Percentiles rank a stretch among this genome's conserved stretches.
Evolutionary conservation across 2,113 vertebrate species (phyloP).

Genomic region (Tor tambroides): DNA sequence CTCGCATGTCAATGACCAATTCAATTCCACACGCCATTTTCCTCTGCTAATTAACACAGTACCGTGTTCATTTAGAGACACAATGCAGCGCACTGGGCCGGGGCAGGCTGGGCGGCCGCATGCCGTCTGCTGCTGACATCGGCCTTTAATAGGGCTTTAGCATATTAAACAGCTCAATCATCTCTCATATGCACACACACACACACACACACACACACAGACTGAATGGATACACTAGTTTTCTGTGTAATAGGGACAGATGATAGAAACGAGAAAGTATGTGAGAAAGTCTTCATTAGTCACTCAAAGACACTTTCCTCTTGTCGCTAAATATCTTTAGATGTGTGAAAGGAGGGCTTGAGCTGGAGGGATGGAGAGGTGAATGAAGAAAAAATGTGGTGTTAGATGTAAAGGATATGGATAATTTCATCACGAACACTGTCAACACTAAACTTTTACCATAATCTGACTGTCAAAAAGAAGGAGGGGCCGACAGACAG

Average conservation of each 20-base stretch:
- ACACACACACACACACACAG: constrained; percentile 1
- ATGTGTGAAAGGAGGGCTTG: neutral
- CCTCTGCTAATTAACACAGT: constrained; percentile 72
- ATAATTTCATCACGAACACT: neutral
- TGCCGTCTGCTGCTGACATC: constrained; percentile 50
- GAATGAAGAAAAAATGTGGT: neutral
- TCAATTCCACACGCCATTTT: constrained; percentile 70
- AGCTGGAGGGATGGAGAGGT: neutral
- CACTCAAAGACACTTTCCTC: neutral
- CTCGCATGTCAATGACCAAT: constrained; percentile 71
- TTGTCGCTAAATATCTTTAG: neutral
- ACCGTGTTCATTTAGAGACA: constrained; percentile 66
- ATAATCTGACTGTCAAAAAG: neutral
- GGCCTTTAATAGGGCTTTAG: constrained; percentile 70
- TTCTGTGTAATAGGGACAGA: constrained; percentile 1
- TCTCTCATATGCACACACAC: constrained; percentile 5
- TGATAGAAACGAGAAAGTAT: constrained; percentile 5
- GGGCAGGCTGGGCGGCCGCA: constrained; percentile 50
- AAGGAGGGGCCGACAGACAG: neutral
- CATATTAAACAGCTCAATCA: constrained; percentile 72
- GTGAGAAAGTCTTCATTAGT: constrained; percentile 1
- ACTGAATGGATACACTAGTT: neutral
- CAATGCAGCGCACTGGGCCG: constrained; percentile 62
- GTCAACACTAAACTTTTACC: constrained; percentile 17
- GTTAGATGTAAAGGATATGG: neutral